Evolutionary conservation across 2,797 vertebrate species (phyloP), one percentile per base, ranked within the genome.

Genomic region (Botia almorhae): DNA sequence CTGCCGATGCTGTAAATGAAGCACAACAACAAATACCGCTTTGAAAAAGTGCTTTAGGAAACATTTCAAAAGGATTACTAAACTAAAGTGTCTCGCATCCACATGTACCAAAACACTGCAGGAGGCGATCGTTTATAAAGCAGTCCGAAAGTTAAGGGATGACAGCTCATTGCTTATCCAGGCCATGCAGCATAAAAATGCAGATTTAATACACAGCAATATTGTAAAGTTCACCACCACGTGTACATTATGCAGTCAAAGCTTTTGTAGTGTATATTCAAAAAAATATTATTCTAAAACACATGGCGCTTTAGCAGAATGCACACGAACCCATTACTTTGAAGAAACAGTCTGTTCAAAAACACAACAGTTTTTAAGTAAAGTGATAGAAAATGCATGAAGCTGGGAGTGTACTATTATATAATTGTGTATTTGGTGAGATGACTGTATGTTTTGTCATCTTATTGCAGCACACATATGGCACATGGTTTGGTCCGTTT

Each of bases 401-500:
- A 65, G 48, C 55, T 56, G 69, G 63, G 50, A 19, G 48, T 53
- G 19, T 64, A 70, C 13, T 55, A 19, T 56, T 80, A 55, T 21
- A 58, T 65, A 21, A 53, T 23, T 80, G 61, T 67, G 60, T 39
- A 39, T 55, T 43, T 51, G 21, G 16, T 58, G 39, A 36, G 56
- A 65, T 29, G 21, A 58, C 50, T 48, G 63, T 23, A 68, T 17
- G 50, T 48, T 39, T 12, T 65, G 7, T 65, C 63, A 19, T 67
- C 3, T 60, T 80, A 74, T 74, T 80, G 78, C 78, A 74, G 63
- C 48, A 67, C 53, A 60, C 4, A 60, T 74, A 74, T 67, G 70
- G 70, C 70, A 74, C 60, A 61, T 39, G 91, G 91, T 93, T 90
- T 90, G 93, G 91, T 93, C 92, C 93, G 90, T 94, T 91, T 89